A percentile compares a stretch with the other conserved stretches of the same genome.
Evolutionary conservation across 2,888 invertebrate species (phyloP).

Genomic region (Meiosimyza platycephala): DNA sequence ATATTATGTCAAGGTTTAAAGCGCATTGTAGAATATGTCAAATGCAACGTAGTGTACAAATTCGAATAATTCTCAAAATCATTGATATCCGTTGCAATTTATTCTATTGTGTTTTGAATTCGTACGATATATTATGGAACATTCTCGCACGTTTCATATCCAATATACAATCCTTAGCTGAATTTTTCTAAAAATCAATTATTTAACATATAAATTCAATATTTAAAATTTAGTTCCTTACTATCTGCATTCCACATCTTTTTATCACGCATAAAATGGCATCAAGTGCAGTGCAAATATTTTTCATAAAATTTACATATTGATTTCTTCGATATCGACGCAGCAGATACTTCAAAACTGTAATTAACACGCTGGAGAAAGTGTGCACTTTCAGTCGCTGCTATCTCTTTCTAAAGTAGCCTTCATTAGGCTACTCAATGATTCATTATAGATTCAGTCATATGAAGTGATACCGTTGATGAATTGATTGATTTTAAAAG

Average conservation of each 20-base stretch:
- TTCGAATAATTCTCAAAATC: too few species aligned
- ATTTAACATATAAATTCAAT: too few species aligned
- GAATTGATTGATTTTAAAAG: conserved; percentile 32
- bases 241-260: neutral
- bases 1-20: neutral
- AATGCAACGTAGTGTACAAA: too few species aligned
- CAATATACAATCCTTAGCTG: too few species aligned
- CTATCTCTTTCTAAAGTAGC: neutral
- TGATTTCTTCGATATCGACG: conserved; percentile 15
- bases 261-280: neutral
- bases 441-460: neutral
- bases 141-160: too few species aligned
- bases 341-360: conserved; percentile 13
- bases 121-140: too few species aligned
- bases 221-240: too few species aligned
- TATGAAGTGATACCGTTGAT: neutral
- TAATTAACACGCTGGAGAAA: conserved; percentile 28
- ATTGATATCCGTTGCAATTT: conserved; percentile 2
- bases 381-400: neutral
- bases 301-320: conserved; percentile 32
- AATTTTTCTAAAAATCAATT: too few species aligned
- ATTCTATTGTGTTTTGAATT: neutral
- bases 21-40: too few species aligned
- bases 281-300: conserved; percentile 32
- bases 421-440: conserved; percentile 16